Evolutionary conservation across 2,797 vertebrate genomes (phyloP), one percentile per base, ranked within the genome.

Genomic region (Enteromius anoplus): DNA sequence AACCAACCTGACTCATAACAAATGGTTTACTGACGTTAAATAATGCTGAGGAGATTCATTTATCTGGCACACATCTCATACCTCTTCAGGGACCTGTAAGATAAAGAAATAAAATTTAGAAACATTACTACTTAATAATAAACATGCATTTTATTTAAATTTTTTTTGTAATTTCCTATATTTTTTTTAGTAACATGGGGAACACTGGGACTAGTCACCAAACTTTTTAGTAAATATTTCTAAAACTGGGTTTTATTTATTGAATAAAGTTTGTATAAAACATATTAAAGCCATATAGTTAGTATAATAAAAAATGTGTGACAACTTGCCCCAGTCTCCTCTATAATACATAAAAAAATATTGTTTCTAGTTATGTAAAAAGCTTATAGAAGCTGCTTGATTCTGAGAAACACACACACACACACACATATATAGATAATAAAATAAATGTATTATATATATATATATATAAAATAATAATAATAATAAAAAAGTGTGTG

Each of bases 31-130:
- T 23, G 15, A 64, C 53, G 58, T 34, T 65, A 83, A 34, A 78
- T 68, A 62, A 81, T 79, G 64, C 32, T 55, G 45, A 68, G 78
- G 53, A 68, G 37, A 68, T 84, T 75, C 60, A 80, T 58, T 60
- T 75, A 68, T 83, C 64, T 72, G 72, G 49, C 42, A 51, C 37
- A 62, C 55, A 81, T 82, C 75, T 76, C 86, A 47, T 87, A 90
- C 89, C 88, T 91, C 89, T 69, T 87, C 70, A 49, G 90, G 90
- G 81, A 91, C 87, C 89, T 91, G 77, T 10, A 84, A 75, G 42
- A 85, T 32, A 49, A 8, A 78, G 37, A 88, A 84, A 64, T 19
- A 21, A 23, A 40, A 5, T 75, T 75, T 79, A 82, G 21, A 19
- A 49, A 69, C 32, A 42, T 26, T 21, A 11, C 45, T n/a, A 77